Evolutionary conservation across 2,888 invertebrate genomes (phyloP).

Genomic region (Eupithecia subfuscata): DNA sequence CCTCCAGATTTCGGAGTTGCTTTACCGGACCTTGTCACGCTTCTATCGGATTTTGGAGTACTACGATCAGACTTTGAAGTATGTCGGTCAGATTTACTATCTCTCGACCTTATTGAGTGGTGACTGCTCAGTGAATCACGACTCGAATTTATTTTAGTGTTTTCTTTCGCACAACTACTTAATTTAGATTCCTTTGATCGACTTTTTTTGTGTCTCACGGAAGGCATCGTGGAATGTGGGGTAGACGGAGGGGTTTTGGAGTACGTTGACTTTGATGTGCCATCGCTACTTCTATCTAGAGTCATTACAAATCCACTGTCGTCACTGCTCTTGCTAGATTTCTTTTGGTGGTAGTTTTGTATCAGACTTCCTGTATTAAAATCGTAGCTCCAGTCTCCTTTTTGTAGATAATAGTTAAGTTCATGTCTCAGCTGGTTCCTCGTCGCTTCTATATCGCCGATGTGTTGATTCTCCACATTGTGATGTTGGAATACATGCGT

Average conservation of each 20-base stretch:
- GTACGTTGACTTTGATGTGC: constrained; percentile 79
- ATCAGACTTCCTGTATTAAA: constrained; percentile 79
- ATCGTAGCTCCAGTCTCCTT: constrained; percentile 81
- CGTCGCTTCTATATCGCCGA: constrained; percentile 73
- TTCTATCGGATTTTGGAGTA: constrained; percentile 78
- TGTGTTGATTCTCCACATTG: constrained; percentile 70
- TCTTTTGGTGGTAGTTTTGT: constrained; percentile 80
- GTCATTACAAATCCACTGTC: constrained; percentile 82
- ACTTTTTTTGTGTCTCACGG: constrained; percentile 78
- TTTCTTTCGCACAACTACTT: constrained; percentile 71
- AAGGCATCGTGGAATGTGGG: constrained; percentile 77
- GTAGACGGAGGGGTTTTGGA: constrained; percentile 80
- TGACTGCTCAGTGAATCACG: constrained; percentile 81
- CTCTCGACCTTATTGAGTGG: constrained; percentile 79
- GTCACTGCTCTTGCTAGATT: constrained; percentile 81
- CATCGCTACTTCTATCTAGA: constrained; percentile 79
- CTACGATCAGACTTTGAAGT: constrained; percentile 79
- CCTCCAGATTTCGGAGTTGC: constrained; percentile 76
- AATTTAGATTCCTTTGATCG: constrained; percentile 78
- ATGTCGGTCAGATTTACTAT: constrained; percentile 78
- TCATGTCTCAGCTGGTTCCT: constrained; percentile 79
- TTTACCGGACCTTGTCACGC: constrained; percentile 72
- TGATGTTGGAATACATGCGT: constrained; percentile 84
- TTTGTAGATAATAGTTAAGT: constrained; percentile 79
- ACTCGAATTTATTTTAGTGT: constrained; percentile 74